Conservation (phyloP, 2,888 invertebrate genomes). For the Notodonta ziczac region DNA sequence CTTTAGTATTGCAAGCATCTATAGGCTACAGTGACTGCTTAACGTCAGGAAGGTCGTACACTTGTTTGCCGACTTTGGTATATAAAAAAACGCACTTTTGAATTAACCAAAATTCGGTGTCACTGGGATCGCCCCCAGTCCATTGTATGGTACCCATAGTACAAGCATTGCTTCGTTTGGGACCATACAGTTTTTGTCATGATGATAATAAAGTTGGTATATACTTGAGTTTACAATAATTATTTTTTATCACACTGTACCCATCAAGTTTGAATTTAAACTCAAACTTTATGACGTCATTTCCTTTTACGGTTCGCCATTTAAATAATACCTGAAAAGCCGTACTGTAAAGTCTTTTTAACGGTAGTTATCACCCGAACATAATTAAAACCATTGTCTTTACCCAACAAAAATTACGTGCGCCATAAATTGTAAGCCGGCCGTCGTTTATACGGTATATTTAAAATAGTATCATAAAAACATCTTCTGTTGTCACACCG, state of each 20-base stretch:
- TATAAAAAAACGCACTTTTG: no score
- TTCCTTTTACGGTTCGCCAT: slow-evolving; percentile 40
- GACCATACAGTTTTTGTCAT: no score
- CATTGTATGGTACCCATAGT: no score
- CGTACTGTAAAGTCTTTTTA: slow-evolving; percentile 62
- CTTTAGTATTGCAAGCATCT: no score
- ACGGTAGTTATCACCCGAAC: slow-evolving; percentile 71
- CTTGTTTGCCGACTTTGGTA: no score
- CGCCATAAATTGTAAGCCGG: slow-evolving; percentile 62
- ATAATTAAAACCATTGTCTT: slow-evolving; percentile 83
- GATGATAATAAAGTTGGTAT: no score
- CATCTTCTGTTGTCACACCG: slow-evolving; percentile 60
- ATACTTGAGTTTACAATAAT: background rate
- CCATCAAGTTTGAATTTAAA: slow-evolving; percentile 3
- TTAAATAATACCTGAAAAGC: slow-evolving; percentile 59
- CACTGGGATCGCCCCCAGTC: no score
- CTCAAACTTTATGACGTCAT: slow-evolving; percentile 30
- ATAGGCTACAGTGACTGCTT: no score
- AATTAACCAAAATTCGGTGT: no score
- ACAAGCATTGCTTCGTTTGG: no score
- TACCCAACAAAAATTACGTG: slow-evolving; percentile 70
- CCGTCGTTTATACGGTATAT: slow-evolving; percentile 72
- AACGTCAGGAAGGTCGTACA: no score
- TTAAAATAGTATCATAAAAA: slow-evolving; percentile 81
- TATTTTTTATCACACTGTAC: slow-evolving; percentile 16